Base-by-base conservation (phyloP, 53 echinoderm and acorn worm genomes). In the Holothuria scabra region DNA sequence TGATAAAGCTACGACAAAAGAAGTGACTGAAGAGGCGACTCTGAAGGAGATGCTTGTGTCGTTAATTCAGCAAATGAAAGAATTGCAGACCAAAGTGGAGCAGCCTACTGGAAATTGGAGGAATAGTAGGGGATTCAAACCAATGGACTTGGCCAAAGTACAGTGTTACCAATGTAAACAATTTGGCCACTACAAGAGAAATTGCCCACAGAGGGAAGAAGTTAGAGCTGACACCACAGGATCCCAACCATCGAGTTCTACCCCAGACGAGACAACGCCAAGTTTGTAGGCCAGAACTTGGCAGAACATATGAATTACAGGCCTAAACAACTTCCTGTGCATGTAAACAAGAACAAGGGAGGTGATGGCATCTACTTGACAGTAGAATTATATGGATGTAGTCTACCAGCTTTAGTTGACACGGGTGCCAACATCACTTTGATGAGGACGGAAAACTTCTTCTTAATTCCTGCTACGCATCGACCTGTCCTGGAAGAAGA, bases 131-230 rank as follows among this genome's bases (percentile, higher is more conserved):
- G 28, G 26, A 23, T 41, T 25, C 3, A 30, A 55, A 29, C 52
- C 32, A 30, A 68, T 26, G 11, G 46, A 66, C 22, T 21, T 26
- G 22, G 4, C 22, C 2, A 57, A 66, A 10, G 37, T 75, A 12
- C 68, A 86, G 57, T 90, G 90, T 32, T 90, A 60, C 23, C 31
- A 35, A 14, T 90, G 90, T 61, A 68, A 82, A 26, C 44, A 82
- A 52, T 74, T 55, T 26, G 90, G 86, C 56, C 90, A 90, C 46
- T 52, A 74, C 18, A 63, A 59, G 28, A 35, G 85, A n/a, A 49
- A 89, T 13, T 85, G 90, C 63, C 84, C 84, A 49, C 37, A 60
- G 38, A 25, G 23, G 22, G 56, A 80, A 31, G 14, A 67, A 12
- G 20, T 12, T 28, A 66, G 3, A 29, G 3, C 5, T 5, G 28